Conservation (phyloP, 2,113 vertebrate species). For the Saguinus imperator region DNA sequence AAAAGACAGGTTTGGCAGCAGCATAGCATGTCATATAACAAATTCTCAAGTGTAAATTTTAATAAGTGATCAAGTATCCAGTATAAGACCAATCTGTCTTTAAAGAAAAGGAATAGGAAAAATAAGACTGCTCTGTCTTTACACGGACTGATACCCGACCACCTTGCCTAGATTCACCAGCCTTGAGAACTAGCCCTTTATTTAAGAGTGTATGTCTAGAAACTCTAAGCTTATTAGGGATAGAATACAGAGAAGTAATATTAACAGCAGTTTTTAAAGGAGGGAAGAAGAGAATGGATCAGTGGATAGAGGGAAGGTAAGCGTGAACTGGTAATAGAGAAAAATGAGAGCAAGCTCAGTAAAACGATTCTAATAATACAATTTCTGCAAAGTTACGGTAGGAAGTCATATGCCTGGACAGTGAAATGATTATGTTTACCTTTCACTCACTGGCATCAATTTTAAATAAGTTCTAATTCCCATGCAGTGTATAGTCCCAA, state of each 20-base stretch:
- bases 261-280: not conserved
- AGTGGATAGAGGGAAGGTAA: not conserved
- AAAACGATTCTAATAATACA: not conserved
- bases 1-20: not conserved
- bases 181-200: not conserved
- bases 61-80: not conserved
- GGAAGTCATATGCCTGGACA: not conserved
- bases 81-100: not conserved
- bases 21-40: not conserved
- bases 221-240: not conserved
- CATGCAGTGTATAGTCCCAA: not conserved
- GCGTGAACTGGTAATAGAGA: not conserved
- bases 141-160: accelerated
- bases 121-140: not conserved
- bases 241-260: not conserved
- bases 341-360: not conserved
- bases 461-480: not conserved
- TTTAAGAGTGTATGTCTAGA: not conserved
- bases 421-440: not conserved
- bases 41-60: not conserved
- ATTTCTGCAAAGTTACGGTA: accelerated
- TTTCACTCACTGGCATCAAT: not conserved
- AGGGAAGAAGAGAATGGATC: not conserved
- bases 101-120: not conserved
- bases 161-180: not conserved